A percentile compares a stretch with the other conserved stretches of the same genome.
Evolutionary conservation across 1,140 invertebrate species (phyloP).

Genomic region (Musca domestica): DNA sequence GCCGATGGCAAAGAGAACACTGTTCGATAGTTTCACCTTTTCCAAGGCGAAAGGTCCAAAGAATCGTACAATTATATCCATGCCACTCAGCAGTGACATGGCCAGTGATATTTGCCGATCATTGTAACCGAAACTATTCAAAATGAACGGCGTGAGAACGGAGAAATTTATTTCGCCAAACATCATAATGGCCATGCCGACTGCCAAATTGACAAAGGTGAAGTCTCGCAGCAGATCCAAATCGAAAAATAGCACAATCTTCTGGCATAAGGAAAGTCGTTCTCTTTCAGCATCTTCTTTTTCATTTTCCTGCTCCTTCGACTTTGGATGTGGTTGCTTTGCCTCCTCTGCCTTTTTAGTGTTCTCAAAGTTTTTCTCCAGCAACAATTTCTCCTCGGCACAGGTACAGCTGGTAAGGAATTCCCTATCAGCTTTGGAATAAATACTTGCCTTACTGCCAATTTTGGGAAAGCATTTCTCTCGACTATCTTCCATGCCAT

Average conservation of each 20-base stretch:
- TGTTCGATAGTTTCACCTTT: slow-evolving; percentile 62
- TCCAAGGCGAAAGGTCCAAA: slow-evolving; percentile 62
- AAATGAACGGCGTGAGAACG: slow-evolving; percentile 66
- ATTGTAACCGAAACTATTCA: slow-evolving; percentile 60
- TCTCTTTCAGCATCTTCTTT: slow-evolving; percentile 39
- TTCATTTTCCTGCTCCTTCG: slow-evolving; percentile 38
- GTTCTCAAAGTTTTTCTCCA: slow-evolving; percentile 33
- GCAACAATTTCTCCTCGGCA: slow-evolving; percentile 41
- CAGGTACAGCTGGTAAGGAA: slow-evolving; percentile 39
- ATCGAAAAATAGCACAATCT: slow-evolving; percentile 63
- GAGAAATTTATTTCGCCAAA: slow-evolving; percentile 71
- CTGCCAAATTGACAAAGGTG: slow-evolving; percentile 65
- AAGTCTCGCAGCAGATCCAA: slow-evolving; percentile 64
- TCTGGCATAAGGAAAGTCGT: slow-evolving; percentile 55
- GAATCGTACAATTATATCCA: slow-evolving; percentile 63
- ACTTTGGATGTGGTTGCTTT: slow-evolving; percentile 24
- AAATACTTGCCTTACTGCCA: slow-evolving; percentile 31
- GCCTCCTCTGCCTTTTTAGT: slow-evolving; percentile 30
- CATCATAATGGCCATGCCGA: slow-evolving; percentile 66
- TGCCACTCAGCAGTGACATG: slow-evolving; percentile 61
- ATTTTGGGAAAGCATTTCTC: slow-evolving; percentile 56
- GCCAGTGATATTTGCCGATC: slow-evolving; percentile 60
- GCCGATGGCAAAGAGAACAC: slow-evolving; percentile 65
- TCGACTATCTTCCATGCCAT: slow-evolving; percentile 28
- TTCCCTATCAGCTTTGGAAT: slow-evolving; percentile 30